These are phyloP conservation scores for Leucophora obtusa DNA, from an alignment of 2,888 invertebrate species.

Conservation along the genomic window DNA sequence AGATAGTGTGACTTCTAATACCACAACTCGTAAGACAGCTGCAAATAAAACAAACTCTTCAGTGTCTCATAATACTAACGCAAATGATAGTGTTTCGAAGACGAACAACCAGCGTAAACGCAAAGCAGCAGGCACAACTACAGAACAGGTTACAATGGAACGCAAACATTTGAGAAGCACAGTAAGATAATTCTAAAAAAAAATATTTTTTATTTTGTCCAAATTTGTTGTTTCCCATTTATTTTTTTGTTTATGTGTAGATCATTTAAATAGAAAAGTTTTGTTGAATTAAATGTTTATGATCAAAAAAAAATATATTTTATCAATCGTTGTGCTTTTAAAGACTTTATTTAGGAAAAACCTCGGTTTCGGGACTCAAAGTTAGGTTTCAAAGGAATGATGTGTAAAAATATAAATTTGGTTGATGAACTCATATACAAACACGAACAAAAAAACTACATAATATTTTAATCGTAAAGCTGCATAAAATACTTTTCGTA, in stretches of 20 bases:
- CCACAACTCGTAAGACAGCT: slow-evolving; percentile 2
- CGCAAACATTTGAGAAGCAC: slow-evolving; percentile 48
- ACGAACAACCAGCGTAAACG: slow-evolving; percentile 40
- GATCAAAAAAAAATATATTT: too few species aligned
- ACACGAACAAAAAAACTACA: too few species aligned
- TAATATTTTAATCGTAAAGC: too few species aligned
- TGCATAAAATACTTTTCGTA: too few species aligned
- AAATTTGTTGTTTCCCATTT: too few species aligned
- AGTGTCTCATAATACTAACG: not conserved
- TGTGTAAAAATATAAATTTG: too few species aligned
- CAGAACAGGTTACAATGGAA: slow-evolving; percentile 10
- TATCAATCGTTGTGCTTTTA: too few species aligned
- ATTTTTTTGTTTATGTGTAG: not conserved
- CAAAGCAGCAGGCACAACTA: slow-evolving; percentile 5
- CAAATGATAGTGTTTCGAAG: not conserved
- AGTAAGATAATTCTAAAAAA: slow-evolving; percentile 33
- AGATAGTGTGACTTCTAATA: slow-evolving; percentile 25
- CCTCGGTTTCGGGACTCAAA: too few species aligned
- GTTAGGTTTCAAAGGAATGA: too few species aligned
- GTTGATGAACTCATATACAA: too few species aligned
- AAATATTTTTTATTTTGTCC: not conserved
- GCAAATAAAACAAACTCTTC: not conserved
- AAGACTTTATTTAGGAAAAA: too few species aligned
- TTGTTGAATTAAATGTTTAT: not conserved
- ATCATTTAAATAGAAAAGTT: not conserved